Evolutionary conservation across 2,888 invertebrate genomes (phyloP), one percentile per base, ranked within the genome.

Genomic region (Acleris cristana): DNA sequence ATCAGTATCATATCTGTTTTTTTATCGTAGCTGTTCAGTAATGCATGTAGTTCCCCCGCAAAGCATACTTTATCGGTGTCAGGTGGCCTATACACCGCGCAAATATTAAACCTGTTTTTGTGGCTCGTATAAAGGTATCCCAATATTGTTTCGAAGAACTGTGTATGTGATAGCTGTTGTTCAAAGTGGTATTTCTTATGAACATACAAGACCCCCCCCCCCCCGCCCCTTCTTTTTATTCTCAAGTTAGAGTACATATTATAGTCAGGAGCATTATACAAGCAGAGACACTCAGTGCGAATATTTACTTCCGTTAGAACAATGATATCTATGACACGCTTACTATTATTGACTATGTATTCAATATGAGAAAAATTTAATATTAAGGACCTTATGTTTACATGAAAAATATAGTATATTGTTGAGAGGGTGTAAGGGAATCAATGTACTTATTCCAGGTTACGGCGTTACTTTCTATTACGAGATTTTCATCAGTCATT

Each of bases 1-100:
- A 68, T 63, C 51, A 63, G 2, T 19, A 68, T 3, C 16, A 30
- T 40, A 44, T 55, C 19, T 16, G 54, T 45, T 51, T 54, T 59
- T 12, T 52, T 52, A 23, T 55, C 12, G 30, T n/a, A 26, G 1
- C 30, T 16, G n/a, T 30, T n/a, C 30, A 54, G 30, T 7, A 30
- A 5, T 7, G 26, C 3, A 54, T 54, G 30, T n/a, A 54, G 30
- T n/a, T 54, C 54, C 54, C 30, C 30, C n/a, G 30, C 54, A 54
- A 54, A 54, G 30, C 16, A 26, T n/a, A n/a, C 16, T 16, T 53
- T 53, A 53, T 53, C 53, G 14, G 53, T 53, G 26, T 53, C 54
- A n/a, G 54, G 54, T 3, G 54, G 54, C n/a, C 54, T 54, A n/a
- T 54, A 54, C n/a, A 30, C 54, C 16, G n/a, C 54, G 30, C 30